Percentiles rank a stretch among this genome's conserved stretches.
These are phyloP conservation scores for Urocynchramus pylzowi DNA, from an alignment of 2,113 vertebrate species.

Conservation along the genomic window DNA sequence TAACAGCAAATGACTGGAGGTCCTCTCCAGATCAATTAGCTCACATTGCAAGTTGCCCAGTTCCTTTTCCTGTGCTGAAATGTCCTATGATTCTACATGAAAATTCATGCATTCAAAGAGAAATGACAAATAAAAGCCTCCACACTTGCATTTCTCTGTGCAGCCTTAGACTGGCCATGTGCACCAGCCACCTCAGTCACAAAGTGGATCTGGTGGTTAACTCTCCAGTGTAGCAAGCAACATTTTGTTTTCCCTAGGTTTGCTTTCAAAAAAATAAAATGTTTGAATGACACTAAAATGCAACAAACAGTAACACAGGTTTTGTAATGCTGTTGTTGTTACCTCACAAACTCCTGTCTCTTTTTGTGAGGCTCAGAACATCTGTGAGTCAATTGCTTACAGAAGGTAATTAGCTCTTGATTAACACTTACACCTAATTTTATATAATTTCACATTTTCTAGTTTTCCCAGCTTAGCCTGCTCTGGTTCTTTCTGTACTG, in stretches of 20 bases:
- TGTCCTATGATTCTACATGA: background rate
- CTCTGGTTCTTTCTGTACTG: background rate
- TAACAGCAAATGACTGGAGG: background rate
- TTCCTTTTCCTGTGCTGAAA: background rate
- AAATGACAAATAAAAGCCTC: background rate
- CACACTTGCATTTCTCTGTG: rapidly evolving
- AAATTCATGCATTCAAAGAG: background rate
- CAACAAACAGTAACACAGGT: background rate
- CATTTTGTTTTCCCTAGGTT: background rate
- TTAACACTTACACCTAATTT: background rate
- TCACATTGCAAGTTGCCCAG: background rate
- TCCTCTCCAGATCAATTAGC: background rate
- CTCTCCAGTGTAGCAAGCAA: background rate
- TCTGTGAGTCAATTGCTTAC: background rate
- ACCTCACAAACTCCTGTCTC: background rate
- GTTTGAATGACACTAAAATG: background rate
- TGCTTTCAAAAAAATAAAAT: background rate
- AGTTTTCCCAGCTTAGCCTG: background rate
- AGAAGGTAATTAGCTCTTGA: background rate
- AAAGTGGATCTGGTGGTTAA: background rate
- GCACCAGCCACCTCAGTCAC: background rate
- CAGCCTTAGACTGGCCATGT: background rate
- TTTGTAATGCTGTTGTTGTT: background rate
- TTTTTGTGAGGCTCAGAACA: background rate
- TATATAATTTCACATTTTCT: background rate